These are phyloP conservation scores for Phyllostomus discolor DNA, from an alignment of 2,113 vertebrate genomes.

Conservation along the genomic window DNA sequence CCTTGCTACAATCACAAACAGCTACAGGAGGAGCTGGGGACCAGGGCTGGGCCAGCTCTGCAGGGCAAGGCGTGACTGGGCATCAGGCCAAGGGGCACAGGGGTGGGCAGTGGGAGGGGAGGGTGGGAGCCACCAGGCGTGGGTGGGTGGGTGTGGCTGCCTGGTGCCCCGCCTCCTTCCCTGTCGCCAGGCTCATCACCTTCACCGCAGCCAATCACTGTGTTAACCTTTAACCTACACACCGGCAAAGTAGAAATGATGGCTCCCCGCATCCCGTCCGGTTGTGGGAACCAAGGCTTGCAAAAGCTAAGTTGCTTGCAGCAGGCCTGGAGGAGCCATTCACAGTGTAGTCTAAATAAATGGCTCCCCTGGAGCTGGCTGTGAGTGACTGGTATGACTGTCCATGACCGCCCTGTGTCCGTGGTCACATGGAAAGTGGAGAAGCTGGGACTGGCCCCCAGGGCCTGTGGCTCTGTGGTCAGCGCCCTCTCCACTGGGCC, in stretches of 20 bases:
- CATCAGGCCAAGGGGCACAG: not conserved
- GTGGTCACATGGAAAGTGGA: not conserved
- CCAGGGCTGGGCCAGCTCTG: not conserved
- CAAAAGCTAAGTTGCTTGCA: not conserved
- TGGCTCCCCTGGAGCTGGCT: not conserved
- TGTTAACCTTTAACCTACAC: not conserved
- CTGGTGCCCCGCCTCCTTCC: not conserved
- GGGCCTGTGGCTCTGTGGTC: not conserved
- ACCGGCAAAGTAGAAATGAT: not conserved
- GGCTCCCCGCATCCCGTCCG: fast-evolving
- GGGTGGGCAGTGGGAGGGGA: not conserved
- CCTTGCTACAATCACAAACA: no score
- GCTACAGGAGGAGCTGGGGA: not conserved
- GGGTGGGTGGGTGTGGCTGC: fast-evolving
- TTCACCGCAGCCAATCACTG: not conserved
- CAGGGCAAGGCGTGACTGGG: not conserved
- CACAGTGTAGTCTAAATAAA: not conserved
- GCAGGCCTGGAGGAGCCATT: not conserved
- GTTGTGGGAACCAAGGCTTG: not conserved
- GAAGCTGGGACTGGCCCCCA: not conserved
- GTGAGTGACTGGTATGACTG: fast-evolving
- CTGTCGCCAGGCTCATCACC: no score
- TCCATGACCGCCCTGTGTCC: fast-evolving
- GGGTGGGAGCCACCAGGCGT: not conserved
- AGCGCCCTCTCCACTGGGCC: not conserved